Percentiles rank a stretch among this genome's conserved stretches.
Evolutionary conservation across 1,140 invertebrate genomes (phyloP).

Genomic region (Cydia splendana): DNA sequence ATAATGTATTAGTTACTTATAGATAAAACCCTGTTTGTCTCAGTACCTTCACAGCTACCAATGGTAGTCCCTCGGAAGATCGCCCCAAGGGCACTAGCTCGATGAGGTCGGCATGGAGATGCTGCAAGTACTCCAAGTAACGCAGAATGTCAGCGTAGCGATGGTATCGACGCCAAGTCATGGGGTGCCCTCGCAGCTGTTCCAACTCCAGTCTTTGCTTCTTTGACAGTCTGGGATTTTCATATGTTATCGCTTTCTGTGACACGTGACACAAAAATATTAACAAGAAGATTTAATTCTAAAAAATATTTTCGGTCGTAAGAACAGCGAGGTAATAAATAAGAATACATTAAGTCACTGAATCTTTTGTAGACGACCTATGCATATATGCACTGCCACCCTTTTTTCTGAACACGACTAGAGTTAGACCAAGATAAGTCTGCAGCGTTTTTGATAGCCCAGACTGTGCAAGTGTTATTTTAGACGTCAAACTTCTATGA

Average conservation of each 20-base stretch:
- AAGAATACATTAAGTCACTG: no score
- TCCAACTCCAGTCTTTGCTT: constrained; percentile 81
- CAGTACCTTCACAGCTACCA: constrained; percentile 83
- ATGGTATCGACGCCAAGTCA: constrained; percentile 88
- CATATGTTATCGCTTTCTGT: constrained; percentile 84
- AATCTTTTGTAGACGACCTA: no score
- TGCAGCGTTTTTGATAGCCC: no score
- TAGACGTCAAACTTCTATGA: no score
- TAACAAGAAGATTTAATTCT: background rate
- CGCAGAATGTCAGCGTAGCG: constrained; percentile 83
- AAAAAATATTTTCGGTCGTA: no score
- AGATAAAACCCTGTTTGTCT: no score
- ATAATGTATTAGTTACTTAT: background rate
- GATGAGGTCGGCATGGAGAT: constrained; percentile 82
- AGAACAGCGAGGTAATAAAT: no score
- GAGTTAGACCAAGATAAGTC: no score
- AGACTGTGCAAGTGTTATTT: no score
- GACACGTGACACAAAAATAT: constrained; percentile 37
- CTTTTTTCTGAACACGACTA: no score
- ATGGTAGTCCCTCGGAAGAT: constrained; percentile 85
- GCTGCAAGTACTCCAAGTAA: constrained; percentile 85
- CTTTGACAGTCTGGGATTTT: constrained; percentile 83
- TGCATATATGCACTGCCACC: no score
- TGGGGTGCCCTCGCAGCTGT: constrained; percentile 80
- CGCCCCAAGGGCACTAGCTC: constrained; percentile 85